Conservation (phyloP, 2,888 invertebrate genomes). For the Melolontha melolontha region DNA sequence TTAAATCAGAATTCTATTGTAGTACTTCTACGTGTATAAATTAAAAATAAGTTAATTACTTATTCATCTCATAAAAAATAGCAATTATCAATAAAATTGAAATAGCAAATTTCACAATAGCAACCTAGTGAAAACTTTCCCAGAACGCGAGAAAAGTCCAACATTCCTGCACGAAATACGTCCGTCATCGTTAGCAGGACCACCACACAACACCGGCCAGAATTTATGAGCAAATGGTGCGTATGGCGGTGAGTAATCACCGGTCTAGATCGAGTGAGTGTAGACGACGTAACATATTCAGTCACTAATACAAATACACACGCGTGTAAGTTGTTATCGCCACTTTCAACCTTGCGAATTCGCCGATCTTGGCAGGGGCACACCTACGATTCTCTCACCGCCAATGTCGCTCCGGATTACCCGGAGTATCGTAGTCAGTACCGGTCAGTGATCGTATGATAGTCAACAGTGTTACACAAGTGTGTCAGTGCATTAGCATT, state of each 20-base stretch:
- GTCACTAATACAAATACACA: conserved; percentile 7
- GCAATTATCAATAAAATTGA: neutral
- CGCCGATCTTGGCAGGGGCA: conserved; percentile 40
- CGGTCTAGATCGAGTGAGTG: conserved; percentile 32
- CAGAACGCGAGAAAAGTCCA: conserved; percentile 16
- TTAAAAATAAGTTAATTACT: no score
- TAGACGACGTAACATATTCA: conserved; percentile 29
- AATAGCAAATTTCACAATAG: neutral
- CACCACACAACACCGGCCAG: conserved; percentile 3
- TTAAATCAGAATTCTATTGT: no score
- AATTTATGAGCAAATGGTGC: conserved; percentile 24
- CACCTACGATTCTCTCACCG: conserved; percentile 44
- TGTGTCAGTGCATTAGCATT: conserved; percentile 45
- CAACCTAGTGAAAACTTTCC: conserved; percentile 7
- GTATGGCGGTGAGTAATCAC: conserved; percentile 28
- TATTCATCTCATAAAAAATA: neutral
- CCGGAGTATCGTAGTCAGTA: conserved; percentile 46
- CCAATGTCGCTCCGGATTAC: conserved; percentile 46
- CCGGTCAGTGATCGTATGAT: conserved; percentile 47
- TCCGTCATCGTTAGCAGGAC: conserved; percentile 19
- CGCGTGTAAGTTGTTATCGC: conserved; percentile 16
- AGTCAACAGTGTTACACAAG: conserved; percentile 46
- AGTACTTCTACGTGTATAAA: no score
- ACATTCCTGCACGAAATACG: conserved; percentile 25
- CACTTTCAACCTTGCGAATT: conserved; percentile 36